phyloP scores from a whole-genome alignment of 2,888 invertebrate genomes.

The Drosophila leonis region DNA sequence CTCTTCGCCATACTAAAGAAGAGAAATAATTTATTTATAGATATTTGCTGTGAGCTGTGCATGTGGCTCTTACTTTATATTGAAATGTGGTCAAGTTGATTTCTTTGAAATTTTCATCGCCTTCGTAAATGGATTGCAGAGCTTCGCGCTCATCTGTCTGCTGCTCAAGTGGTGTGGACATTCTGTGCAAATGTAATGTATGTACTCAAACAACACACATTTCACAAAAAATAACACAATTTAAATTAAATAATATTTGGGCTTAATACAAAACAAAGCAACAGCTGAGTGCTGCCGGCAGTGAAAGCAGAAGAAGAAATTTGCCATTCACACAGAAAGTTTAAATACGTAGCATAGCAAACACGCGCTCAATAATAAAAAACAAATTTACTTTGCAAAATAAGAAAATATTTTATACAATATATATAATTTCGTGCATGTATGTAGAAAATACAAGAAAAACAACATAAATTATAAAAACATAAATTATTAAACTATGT shows the following conservation, averaged over 20 bases:
- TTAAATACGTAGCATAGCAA: background rate
- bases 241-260: constrained; percentile 17
- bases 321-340: constrained; percentile 13
- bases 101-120: constrained; percentile 94
- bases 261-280: constrained; percentile 52
- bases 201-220: constrained; percentile 33
- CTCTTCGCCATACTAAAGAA: constrained; percentile 91
- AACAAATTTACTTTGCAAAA: background rate
- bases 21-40: background rate
- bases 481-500: too few relatives aligned
- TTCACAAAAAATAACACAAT: constrained; percentile 12
- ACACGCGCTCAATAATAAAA: background rate
- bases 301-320: constrained; percentile 12
- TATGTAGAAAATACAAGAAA: too few relatives aligned
- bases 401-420: too few relatives aligned
- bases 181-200: constrained; percentile 65
- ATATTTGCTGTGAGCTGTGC: constrained; percentile 4
- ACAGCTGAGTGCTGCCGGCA: constrained; percentile 56
- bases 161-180: constrained; percentile 88
- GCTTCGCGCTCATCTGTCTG: constrained; percentile 96
- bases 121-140: constrained; percentile 96
- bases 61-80: constrained; percentile 90
- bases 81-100: constrained; percentile 92
- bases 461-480: too few relatives aligned
- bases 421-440: background rate